Base-by-base conservation (phyloP, 1,140 invertebrate species). In the Bathynomus jamesi region DNA sequence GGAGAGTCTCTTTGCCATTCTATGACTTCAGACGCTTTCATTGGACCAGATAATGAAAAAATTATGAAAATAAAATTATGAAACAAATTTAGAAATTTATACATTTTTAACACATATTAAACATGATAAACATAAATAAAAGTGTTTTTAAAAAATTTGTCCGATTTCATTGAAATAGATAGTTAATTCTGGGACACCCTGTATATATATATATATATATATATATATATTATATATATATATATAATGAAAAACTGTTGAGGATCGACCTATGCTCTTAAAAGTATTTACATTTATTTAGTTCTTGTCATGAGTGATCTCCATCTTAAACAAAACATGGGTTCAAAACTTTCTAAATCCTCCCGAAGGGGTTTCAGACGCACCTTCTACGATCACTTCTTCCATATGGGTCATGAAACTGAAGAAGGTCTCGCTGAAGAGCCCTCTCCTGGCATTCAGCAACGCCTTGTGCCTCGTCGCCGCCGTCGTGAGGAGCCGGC, bases 331-430 rank as follows among this genome's bases (percentile, higher is more conserved):
- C 17, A 8, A 8, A 8, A 40, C 32, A 8, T 40, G 7, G 7
- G 32, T 40, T 40, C n/a, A n/a, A n/a, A n/a, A n/a, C n/a, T n/a
- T n/a, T n/a, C n/a, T n/a, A n/a, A n/a, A n/a, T n/a, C n/a, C n/a
- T n/a, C n/a, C n/a, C n/a, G n/a, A n/a, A n/a, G n/a, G n/a, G n/a
- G n/a, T n/a, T n/a, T n/a, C n/a, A n/a, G 32, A 82, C 82, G 83
- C 78, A 87, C 87, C 85, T 75, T 82, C 83, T 4, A 79, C 80
- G 67, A 87, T 83, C 10, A 87, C 83, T 4, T 80, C 80, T 79
- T 88, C 87, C 78, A 87, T 85, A 75, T 89, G 86, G 62, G 87
- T 85, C 13, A 88, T 78, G 78, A 89, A 84, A 67, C 83, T 83
- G 3, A 83, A 81, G 29, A 89, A 79, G 5, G 86, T 81, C 60